These are phyloP conservation scores for Dicrurus megarhynchus DNA, from an alignment of 2,113 vertebrate genomes.

Conservation along the genomic window DNA sequence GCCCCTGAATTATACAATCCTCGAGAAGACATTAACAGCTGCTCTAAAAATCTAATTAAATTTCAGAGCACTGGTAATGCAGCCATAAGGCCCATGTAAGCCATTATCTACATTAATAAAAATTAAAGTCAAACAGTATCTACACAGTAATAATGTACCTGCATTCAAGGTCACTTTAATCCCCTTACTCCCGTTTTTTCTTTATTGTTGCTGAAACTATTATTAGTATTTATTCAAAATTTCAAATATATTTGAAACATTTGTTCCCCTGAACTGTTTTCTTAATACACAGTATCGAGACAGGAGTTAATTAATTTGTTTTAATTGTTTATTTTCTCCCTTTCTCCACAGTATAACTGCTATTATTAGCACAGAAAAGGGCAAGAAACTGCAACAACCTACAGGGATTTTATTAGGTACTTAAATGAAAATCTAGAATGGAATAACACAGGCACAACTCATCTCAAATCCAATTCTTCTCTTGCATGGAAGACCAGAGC, in stretches of 20 bases:
- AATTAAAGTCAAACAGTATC: constrained; percentile 73
- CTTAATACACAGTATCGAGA: background rate
- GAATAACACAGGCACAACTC: background rate
- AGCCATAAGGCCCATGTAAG: constrained; percentile 75
- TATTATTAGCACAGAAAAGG: background rate
- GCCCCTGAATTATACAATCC: constrained; percentile 68
- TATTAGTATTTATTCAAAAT: constrained; percentile 47
- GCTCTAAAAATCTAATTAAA: constrained; percentile 82
- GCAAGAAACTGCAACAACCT: background rate
- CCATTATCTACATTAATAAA: constrained; percentile 77
- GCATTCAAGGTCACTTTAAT: constrained; percentile 70
- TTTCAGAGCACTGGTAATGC: constrained; percentile 73
- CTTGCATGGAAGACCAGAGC: background rate
- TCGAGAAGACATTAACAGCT: constrained; percentile 76
- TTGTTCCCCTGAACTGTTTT: background rate
- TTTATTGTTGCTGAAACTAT: constrained; percentile 38
- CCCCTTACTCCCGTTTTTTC: constrained; percentile 24
- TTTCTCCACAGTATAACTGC: background rate
- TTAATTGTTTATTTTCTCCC: constrained; percentile 5
- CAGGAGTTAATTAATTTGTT: background rate
- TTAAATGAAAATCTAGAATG: background rate
- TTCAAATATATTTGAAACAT: background rate
- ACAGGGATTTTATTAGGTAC: background rate
- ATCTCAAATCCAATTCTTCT: background rate
- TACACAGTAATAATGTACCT: constrained; percentile 51